Conservation (phyloP, 2,888 invertebrate genomes). For the Leptopilina syphax region DNA sequence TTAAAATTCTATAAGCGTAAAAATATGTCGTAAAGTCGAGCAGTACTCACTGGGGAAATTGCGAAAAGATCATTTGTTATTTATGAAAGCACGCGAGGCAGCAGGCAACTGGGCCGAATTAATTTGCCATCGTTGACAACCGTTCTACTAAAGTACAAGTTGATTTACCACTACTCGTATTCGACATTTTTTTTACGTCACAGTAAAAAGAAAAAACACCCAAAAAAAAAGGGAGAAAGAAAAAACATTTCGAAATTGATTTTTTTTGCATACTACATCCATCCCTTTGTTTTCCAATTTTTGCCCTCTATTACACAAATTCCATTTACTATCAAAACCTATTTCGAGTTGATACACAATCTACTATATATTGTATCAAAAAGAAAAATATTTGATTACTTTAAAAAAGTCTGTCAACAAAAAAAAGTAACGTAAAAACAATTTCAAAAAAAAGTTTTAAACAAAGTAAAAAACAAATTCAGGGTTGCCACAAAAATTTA, state of each 20-base stretch:
- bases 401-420: no score
- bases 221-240: no score
- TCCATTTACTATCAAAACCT: slow-evolving; percentile 5
- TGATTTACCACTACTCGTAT: slow-evolving; percentile 5
- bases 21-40: slow-evolving; percentile 30
- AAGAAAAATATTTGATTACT: no score
- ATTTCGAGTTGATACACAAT: background rate
- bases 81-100: slow-evolving; percentile 37
- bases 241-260: slow-evolving; percentile 3
- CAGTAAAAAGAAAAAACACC: background rate
- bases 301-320: slow-evolving; percentile 1
- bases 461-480: no score
- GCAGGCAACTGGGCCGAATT: slow-evolving; percentile 36
- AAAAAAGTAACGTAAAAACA: no score
- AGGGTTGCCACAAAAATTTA: no score
- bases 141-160: slow-evolving; percentile 29
- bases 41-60: slow-evolving; percentile 36
- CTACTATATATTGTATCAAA: no score
- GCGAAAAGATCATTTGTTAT: slow-evolving; percentile 39
- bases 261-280: background rate
- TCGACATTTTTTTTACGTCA: slow-evolving; percentile 12
- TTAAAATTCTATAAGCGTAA: slow-evolving; percentile 12
- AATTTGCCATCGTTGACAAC: slow-evolving; percentile 35
- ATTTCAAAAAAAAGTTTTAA: background rate
- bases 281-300: background rate